These are phyloP conservation scores for Lophotriccus pileatus DNA, from an alignment of 2,797 vertebrate genomes.

Conservation along the genomic window DNA sequence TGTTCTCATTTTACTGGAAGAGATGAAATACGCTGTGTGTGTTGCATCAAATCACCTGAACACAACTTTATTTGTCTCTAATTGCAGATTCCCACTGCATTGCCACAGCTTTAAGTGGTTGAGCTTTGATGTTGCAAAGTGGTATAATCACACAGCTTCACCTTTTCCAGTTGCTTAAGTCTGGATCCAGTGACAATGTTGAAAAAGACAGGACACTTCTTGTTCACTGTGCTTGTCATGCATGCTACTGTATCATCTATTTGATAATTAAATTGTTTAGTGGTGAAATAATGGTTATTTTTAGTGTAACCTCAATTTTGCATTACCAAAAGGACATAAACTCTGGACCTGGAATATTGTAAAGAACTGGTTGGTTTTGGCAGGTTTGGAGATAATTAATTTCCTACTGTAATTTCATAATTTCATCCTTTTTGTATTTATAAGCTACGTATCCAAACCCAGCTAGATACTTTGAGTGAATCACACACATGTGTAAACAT, in stretches of 20 bases:
- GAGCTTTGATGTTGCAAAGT: background rate
- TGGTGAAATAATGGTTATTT: background rate
- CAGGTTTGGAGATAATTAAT: background rate
- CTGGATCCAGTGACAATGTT: background rate
- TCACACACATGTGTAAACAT: constrained; percentile 12
- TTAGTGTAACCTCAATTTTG: background rate
- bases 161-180: background rate
- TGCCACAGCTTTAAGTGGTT: background rate
- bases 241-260: background rate
- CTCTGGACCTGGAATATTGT: background rate
- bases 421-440: background rate
- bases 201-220: background rate
- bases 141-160: background rate
- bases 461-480: background rate
- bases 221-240: background rate
- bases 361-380: background rate
- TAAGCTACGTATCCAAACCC: background rate
- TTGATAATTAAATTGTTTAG: background rate
- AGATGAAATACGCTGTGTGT: background rate
- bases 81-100: background rate
- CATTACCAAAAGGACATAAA: background rate
- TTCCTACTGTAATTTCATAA: background rate
- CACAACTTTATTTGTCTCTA: background rate
- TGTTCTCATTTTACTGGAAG: background rate
- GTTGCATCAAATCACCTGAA: background rate